phyloP scores from a whole-genome alignment of 2,113 vertebrate species.

The Oplegnathus fasciatus region DNA sequence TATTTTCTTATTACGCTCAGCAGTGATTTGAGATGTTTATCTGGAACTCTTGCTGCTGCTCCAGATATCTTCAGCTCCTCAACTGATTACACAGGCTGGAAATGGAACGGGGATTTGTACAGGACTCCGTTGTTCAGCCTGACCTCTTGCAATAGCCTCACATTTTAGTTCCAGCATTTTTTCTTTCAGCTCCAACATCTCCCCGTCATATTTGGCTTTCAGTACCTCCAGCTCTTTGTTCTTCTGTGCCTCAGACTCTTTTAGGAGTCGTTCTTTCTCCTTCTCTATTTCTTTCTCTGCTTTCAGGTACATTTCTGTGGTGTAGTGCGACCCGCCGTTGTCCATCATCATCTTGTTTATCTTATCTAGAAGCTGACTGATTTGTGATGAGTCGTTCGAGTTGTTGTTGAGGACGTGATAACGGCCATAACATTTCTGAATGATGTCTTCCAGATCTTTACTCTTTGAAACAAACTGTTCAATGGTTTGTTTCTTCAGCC shows the following conservation, averaged over 20 bases:
- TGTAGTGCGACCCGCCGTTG: not conserved
- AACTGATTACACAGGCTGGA: not conserved
- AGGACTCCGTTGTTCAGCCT: no score
- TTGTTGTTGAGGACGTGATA: constrained; percentile 17
- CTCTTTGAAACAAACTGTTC: not conserved
- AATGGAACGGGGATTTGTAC: no score
- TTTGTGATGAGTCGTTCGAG: not conserved
- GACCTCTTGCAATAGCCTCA: not conserved
- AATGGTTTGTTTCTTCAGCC: not conserved
- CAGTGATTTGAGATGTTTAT: no score
- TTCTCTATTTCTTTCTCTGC: not conserved
- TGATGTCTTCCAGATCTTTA: not conserved
- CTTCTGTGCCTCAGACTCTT: not conserved
- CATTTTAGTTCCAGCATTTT: not conserved
- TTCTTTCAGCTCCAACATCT: not conserved
- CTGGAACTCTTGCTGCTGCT: no score
- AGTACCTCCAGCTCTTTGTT: not conserved
- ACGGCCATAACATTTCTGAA: not conserved
- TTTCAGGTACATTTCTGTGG: not conserved
- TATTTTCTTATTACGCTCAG: no score
- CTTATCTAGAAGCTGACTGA: not conserved
- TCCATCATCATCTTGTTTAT: not conserved
- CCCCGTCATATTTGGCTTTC: not conserved
- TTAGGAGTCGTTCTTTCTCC: not conserved
- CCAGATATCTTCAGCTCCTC: not conserved